Conservation (phyloP, 2,888 invertebrate species). For the Conistra vaccinii region DNA sequence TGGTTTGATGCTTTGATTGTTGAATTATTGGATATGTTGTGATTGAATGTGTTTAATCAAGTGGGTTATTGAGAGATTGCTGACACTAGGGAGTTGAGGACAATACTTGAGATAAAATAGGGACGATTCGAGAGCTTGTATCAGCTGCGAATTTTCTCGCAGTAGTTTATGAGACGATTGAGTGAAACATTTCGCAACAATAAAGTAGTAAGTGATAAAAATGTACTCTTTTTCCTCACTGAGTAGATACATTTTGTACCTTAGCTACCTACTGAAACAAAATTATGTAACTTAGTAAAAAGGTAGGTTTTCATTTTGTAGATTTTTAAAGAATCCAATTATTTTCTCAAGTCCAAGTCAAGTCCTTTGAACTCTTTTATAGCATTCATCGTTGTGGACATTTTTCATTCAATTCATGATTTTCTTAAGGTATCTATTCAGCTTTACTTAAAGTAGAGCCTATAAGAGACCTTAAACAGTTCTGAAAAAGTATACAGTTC, state of each 20-base stretch:
- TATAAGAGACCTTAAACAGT: not conserved
- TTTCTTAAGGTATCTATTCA: not conserved
- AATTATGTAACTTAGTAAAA: not conserved
- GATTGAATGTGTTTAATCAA: constrained; percentile 40
- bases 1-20: constrained; percentile 65
- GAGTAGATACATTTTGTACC: not conserved
- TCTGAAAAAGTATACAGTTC: not conserved
- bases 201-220: constrained; percentile 10
- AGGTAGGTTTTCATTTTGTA: not conserved
- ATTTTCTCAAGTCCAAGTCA: not conserved
- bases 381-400: not conserved
- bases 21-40: constrained; percentile 50
- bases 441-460: not conserved
- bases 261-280: not conserved
- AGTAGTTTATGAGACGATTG: constrained; percentile 17
- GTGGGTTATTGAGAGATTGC: constrained; percentile 13
- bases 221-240: not conserved
- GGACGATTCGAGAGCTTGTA: constrained; percentile 29
- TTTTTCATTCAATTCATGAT: not conserved
- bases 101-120: constrained; percentile 36
- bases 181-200: constrained; percentile 30
- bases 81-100: constrained; percentile 11
- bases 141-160: constrained; percentile 49
- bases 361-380: not conserved
- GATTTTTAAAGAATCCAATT: not conserved